Evolutionary conservation across 53 echinoderm and acorn worm genomes (phyloP), one percentile per base, ranked within the genome.

Genomic region (Henricia sp.): DNA sequence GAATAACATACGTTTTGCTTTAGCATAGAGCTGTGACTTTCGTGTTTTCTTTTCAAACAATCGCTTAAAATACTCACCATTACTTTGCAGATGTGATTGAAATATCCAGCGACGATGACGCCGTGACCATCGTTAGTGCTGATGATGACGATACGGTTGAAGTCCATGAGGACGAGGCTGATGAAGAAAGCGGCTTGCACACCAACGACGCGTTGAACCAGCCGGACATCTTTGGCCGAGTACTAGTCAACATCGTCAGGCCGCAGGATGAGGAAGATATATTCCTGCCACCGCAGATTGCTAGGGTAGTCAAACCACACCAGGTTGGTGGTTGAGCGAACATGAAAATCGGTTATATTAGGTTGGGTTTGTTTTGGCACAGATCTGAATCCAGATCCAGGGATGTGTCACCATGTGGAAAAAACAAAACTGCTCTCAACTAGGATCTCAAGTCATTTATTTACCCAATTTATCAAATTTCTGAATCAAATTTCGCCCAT

Each of bases 191-290:
- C 37, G 97, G 97, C 19, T 59, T 91, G 64, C 97, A 97, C 75
- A 93, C 97, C 67, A 90, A 94, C 21, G 97, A 97, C 71, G 82
- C 54, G 27, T 26, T 36, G 44, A 97, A 97, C 43, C 83, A 84
- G 16, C 92, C 92, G 0, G 97, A 97, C 70, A 60, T 83, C 39
- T 88, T 88, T 3, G 97, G 94, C 40, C 67, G 97, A 60, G 82
- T 97, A 5, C 64, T 97, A 68, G 94, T 97, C 83, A 97, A 97
- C 39, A 88, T 97, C 35, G 76, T 53, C 41, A 85, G 92, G 46
- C 97, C 97, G 26, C 90, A 85, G 16, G 87, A 90, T 72, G 97
- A 97, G 57, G 88, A 77, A 26, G 97, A 97, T 38, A 86, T 97
- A 29, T 97, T 77, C 70, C 86, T 94, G 37, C 88, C 94, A 4